phyloP scores from a whole-genome alignment of 1,140 invertebrate genomes.

The Aphaenogaster rudis region DNA sequence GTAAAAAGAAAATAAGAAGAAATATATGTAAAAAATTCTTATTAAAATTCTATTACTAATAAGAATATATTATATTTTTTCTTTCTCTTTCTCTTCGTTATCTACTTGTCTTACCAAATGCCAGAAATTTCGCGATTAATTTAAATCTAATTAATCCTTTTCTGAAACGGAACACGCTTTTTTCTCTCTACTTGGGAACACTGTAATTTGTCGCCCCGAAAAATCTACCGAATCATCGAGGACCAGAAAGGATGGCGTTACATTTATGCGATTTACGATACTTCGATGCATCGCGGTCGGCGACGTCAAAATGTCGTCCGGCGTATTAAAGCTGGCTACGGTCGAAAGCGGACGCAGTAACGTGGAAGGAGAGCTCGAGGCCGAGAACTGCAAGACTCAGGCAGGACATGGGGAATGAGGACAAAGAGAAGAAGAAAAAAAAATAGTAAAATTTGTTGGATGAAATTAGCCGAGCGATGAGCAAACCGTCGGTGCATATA shows the following conservation, averaged over 20 bases:
- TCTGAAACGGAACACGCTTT: not conserved
- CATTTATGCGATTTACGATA: not conserved
- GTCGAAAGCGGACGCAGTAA: constrained; percentile 15
- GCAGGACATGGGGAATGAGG: not conserved
- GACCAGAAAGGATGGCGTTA: not conserved
- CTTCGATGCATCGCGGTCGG: not conserved
- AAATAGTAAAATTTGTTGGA: constrained; percentile 13
- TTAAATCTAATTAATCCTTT: constrained; percentile 2
- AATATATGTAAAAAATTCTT: not conserved
- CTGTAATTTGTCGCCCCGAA: not conserved
- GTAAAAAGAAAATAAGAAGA: not conserved
- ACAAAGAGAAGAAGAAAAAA: not conserved
- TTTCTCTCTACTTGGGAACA: not conserved
- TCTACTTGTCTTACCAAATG: not conserved
- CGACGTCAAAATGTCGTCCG: constrained; percentile 30
- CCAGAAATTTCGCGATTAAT: not conserved
- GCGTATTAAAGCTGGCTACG: not conserved
- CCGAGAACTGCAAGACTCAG: not conserved
- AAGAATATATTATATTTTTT: not conserved
- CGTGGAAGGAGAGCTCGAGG: not conserved
- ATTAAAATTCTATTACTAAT: not conserved
- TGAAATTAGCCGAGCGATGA: constrained; percentile 42
- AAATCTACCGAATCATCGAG: not conserved
- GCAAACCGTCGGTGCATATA: constrained; percentile 25
- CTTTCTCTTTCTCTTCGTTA: not conserved